phyloP scores from a whole-genome alignment of 35 echinoderm and acorn worm species.

The Diadema setosum region DNA sequence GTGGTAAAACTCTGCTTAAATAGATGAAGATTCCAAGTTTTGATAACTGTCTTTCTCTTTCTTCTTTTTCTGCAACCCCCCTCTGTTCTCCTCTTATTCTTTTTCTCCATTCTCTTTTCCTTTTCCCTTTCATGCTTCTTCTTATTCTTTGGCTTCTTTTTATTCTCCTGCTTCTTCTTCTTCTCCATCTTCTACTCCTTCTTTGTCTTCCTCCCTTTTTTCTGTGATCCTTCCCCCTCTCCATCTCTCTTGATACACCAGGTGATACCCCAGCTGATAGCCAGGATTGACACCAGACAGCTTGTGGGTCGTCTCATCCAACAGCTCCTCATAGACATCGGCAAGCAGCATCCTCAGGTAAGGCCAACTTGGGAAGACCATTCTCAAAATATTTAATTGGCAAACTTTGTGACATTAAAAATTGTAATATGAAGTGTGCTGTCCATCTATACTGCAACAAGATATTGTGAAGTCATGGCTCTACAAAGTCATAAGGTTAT shows the following conservation, averaged over 20 bases:
- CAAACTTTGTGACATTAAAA: no score
- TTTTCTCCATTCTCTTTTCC: not conserved
- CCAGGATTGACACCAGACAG: slow-evolving; percentile 93
- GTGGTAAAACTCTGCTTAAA: no score
- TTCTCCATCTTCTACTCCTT: not conserved
- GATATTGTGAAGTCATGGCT: no score
- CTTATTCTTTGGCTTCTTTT: not conserved
- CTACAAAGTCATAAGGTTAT: no score
- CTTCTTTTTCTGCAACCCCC: not conserved
- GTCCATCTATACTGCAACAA: no score
- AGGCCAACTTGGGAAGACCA: no score
- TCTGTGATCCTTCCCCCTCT: not conserved
- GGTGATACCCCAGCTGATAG: slow-evolving; percentile 98
- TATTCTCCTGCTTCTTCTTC: not conserved
- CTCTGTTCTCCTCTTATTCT: not conserved
- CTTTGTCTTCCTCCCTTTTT: not conserved
- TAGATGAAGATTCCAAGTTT: no score
- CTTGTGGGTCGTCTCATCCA: slow-evolving; percentile 88
- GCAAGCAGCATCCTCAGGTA: slow-evolving; percentile 99
- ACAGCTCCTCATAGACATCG: slow-evolving; percentile 92
- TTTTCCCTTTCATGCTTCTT: not conserved
- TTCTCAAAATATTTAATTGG: no score
- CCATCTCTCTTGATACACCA: not conserved
- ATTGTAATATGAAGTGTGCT: no score
- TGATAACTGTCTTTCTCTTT: not conserved